Base-by-base conservation (phyloP, 2,113 vertebrate genomes). In the Istiophorus platypterus region DNA sequence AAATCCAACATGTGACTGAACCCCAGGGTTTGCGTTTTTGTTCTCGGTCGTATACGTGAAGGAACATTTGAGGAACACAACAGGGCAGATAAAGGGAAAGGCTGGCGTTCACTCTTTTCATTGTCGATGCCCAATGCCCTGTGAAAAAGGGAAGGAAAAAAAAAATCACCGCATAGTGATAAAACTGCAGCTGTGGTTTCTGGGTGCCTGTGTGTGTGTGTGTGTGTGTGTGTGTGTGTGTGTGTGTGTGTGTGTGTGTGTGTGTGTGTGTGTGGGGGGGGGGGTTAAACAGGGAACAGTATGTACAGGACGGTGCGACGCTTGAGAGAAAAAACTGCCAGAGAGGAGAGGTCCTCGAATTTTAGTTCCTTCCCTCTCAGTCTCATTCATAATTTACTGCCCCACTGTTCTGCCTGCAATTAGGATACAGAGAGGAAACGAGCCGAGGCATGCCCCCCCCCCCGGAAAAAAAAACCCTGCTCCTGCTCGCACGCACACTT, bases 381-480 rank as follows among this genome's bases (percentile, higher is more conserved):
- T 82, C 81, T 67, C 76, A 91, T 91, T 88, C 78, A 91, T 89
- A 81, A 91, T 89, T 87, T 51, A 91, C 72, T 57, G 66, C 54
- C 63, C 37, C 63, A 47, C 22, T 73, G 64, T 56, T 80, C 72
- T 56, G n/a, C 31, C 58, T 88, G 82, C 82, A 66, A 71, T 78
- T 64, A 82, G 62, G 80, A 75, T 24, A 29, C 67, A 65, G 56
- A 49, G 63, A 72, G 52, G 42, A 68, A 78, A 69, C 13, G 39
- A 77, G 74, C 64, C 6, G n/a, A 74, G 26, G 27, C 59, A 34
- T 66, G 34, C 29, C 66, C 76, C 76, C 57, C 78, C 78, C 61
- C 57, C 49, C 66, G n/a, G n/a, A n/a, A n/a, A n/a, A n/a, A n/a
- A n/a, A n/a, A n/a, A n/a, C n/a, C n/a, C n/a, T n/a, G n/a, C 31